Percentiles rank a stretch among this genome's conserved stretches.
Evolutionary conservation across 2,888 invertebrate genomes (phyloP).

Genomic region (Neocrepidodera transversa): DNA sequence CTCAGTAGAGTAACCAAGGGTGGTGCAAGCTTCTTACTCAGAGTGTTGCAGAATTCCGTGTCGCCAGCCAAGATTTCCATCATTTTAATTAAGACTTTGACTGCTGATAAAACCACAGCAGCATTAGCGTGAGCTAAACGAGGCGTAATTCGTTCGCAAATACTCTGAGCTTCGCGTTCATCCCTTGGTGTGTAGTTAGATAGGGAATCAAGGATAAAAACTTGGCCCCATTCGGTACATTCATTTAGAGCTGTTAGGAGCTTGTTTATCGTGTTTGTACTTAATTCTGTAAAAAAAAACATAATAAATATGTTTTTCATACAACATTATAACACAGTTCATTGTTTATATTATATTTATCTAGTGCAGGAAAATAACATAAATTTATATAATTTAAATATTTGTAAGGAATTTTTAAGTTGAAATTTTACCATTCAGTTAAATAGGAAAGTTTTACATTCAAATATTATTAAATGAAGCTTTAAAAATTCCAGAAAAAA

Average conservation of each 20-base stretch:
- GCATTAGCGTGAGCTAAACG: slow-evolving; percentile 98
- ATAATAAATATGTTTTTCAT: neutral
- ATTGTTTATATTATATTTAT: too few relatives aligned
- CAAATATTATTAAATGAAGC: too few relatives aligned
- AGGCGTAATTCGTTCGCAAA: slow-evolving; percentile 97
- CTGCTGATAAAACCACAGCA: slow-evolving; percentile 97
- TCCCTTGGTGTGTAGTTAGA: slow-evolving; percentile 97
- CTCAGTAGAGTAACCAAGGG: slow-evolving; percentile 96
- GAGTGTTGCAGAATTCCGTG: slow-evolving; percentile 90
- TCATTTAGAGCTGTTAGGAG: slow-evolving; percentile 97
- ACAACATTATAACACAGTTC: too few relatives aligned
- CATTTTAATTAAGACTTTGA: slow-evolving; percentile 97
- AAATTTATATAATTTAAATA: too few relatives aligned
- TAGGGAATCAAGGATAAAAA: slow-evolving; percentile 96
- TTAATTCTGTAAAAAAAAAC: slow-evolving; percentile 74
- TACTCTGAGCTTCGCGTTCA: slow-evolving; percentile 97
- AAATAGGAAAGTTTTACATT: too few relatives aligned
- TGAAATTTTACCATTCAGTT: too few relatives aligned
- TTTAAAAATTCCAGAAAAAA: too few relatives aligned
- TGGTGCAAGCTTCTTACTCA: slow-evolving; percentile 98
- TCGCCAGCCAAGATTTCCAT: slow-evolving; percentile 93
- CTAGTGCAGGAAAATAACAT: too few relatives aligned
- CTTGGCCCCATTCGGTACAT: slow-evolving; percentile 99
- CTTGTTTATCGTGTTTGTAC: slow-evolving; percentile 97
- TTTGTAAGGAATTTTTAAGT: too few relatives aligned